phyloP scores from a whole-genome alignment of 2,888 invertebrate species.

The Athetis lepigone region DNA sequence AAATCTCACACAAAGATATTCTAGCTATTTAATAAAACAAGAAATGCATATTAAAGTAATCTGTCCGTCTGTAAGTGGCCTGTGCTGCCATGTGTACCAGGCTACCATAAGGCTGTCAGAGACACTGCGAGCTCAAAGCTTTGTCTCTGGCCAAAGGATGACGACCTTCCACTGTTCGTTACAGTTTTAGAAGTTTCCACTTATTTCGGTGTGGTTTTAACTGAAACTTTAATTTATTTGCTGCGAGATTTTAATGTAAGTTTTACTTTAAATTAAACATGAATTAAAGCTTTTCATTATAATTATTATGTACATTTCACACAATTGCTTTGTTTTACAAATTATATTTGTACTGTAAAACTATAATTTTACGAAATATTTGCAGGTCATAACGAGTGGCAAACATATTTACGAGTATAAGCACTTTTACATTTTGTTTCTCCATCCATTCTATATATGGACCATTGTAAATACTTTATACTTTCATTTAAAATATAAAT shows the following conservation, averaged over 20 bases:
- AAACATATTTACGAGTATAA: no score
- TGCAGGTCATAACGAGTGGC: no score
- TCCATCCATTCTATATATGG: no score
- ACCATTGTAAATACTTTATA: no score
- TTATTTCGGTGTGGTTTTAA: slow-evolving; percentile 6
- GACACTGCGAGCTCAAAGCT: slow-evolving; percentile 45
- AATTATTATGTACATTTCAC: no score
- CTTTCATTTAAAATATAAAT: no score
- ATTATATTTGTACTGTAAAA: no score
- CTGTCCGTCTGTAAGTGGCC: slow-evolving; percentile 7
- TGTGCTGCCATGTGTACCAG: slow-evolving; percentile 11
- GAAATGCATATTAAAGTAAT: neutral
- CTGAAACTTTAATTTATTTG: neutral
- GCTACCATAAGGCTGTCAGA: slow-evolving; percentile 41
- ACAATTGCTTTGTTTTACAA: no score
- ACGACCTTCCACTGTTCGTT: slow-evolving; percentile 15
- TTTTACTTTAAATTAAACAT: neutral
- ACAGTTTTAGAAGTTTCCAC: slow-evolving; percentile 2
- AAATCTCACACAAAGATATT: neutral
- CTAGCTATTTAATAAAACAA: neutral
- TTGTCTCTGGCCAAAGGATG: slow-evolving; percentile 36
- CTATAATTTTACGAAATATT: no score
- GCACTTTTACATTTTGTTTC: no score
- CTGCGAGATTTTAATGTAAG: neutral
- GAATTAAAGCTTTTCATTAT: no score